Evolutionary conservation across 1,140 invertebrate genomes (phyloP).

Genomic region (Solenopsis invicta): DNA sequence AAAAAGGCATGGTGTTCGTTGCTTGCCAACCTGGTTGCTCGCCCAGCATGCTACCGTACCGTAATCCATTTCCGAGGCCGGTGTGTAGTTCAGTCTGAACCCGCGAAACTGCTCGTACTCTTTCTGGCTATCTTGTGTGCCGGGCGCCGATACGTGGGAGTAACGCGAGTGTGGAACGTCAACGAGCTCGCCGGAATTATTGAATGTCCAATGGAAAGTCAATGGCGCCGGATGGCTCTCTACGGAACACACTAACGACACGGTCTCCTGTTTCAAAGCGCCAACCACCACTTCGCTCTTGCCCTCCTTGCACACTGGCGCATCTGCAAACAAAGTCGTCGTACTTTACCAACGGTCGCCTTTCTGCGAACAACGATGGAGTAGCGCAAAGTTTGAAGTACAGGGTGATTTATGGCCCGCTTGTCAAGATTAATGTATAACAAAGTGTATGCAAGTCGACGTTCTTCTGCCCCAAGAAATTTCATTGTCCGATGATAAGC

Average conservation of each 20-base stretch:
- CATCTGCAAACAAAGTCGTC: constrained; percentile 88
- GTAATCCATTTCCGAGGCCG: constrained; percentile 94
- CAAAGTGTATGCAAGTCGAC: constrained; percentile 47
- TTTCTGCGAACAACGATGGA: constrained; percentile 47
- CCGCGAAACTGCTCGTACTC: constrained; percentile 86
- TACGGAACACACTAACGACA: constrained; percentile 93
- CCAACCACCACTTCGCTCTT: constrained; percentile 92
- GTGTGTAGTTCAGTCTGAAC: constrained; percentile 94
- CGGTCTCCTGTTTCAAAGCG: constrained; percentile 94
- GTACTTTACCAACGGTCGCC: constrained; percentile 16
- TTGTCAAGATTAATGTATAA: constrained; percentile 62
- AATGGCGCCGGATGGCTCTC: constrained; percentile 94
- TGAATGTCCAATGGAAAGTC: constrained; percentile 96
- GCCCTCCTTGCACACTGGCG: constrained; percentile 93
- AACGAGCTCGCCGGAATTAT: constrained; percentile 94
- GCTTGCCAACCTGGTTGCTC: constrained; percentile 93
- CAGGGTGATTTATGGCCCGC: constrained; percentile 50
- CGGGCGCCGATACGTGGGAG: constrained; percentile 87
- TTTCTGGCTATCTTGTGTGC: constrained; percentile 83
- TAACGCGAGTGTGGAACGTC: constrained; percentile 91
- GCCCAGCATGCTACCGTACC: constrained; percentile 95
- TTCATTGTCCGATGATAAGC: constrained; percentile 63
- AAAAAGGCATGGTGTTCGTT: constrained; percentile 94
- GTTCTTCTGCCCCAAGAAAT: constrained; percentile 51
- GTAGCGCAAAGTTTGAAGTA: constrained; percentile 53